Evolutionary conservation across 1,140 invertebrate genomes (phyloP), one percentile per base, ranked within the genome.

Genomic region (Trichogramma pretiosum): DNA sequence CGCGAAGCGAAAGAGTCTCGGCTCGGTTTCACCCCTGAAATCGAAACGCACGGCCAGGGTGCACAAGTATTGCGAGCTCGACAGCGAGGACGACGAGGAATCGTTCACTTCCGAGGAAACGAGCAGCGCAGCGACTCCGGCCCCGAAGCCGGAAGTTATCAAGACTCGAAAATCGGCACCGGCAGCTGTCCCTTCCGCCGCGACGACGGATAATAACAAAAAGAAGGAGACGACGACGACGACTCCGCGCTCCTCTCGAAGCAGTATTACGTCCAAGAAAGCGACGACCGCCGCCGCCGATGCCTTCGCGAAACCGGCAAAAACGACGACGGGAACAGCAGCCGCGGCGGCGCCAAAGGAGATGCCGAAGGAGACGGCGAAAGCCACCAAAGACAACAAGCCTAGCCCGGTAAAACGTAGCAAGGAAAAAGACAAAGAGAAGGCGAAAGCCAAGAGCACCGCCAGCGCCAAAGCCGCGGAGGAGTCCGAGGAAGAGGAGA

Each of bases 401-500:
- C 39, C 35, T 32, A 35, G 30, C 3, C 36, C 49, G 26, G 28
- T 34, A 19, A 34, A 14, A 34, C 18, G 24, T 2, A 41, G 30
- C 19, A 37, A 47, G n/a, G 55, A 60, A 30, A 53, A 60, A 45
- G 21, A 44, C n/a, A 44, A 46, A 34, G 39, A 46, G 16, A 46
- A 49, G 62, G 7, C 21, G 3, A 51, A 51, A 23, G 42, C 10
- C 21, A 51, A 51, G 11, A 48, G 21, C 34, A 47, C 43, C 32
- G 1, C 24, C 2, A 14, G 14, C 10, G 23, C 14, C 16, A 4
- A 3, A 10, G 34, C 13, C 2, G 9, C 8, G 9, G 18, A 44
- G 24, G 56, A 59, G 32, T 62, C 60, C 0, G 67, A 68, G 0
- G 67, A 68, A n/a, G 64, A 70, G 47, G 67, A 70, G 53, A 65